phyloP scores from a whole-genome alignment of 2,113 vertebrate genomes.

The Arizona elegans region DNA sequence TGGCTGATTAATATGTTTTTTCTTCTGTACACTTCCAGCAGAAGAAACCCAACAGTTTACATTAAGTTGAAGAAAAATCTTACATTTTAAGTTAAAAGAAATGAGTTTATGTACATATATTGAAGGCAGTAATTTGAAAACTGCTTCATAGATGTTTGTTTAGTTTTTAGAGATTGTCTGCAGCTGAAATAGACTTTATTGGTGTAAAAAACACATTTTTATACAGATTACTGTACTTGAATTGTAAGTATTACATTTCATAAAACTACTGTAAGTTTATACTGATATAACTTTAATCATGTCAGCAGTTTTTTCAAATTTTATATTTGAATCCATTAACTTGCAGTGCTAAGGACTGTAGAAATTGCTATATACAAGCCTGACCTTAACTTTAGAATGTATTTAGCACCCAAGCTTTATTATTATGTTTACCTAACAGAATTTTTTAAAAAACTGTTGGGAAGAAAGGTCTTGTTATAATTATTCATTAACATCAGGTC shows the following conservation, averaged over 20 bases:
- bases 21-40: neutral
- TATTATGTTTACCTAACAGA: neutral
- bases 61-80: slow-evolving; percentile 41
- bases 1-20: slow-evolving; percentile 21
- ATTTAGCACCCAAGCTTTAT: slow-evolving; percentile 24
- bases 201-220: slow-evolving; percentile 48
- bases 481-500: neutral
- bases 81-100: slow-evolving; percentile 44
- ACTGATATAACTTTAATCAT: slow-evolving; percentile 45
- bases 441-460: neutral
- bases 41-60: slow-evolving; percentile 28
- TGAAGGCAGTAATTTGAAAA: slow-evolving; percentile 18
- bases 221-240: slow-evolving; percentile 57
- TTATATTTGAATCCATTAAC: slow-evolving; percentile 27
- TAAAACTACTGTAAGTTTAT: slow-evolving; percentile 37
- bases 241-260: slow-evolving; percentile 52
- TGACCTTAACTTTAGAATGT: slow-evolving; percentile 40
- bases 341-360: slow-evolving; percentile 12
- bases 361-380: neutral
- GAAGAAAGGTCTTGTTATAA: neutral
- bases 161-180: slow-evolving; percentile 36
- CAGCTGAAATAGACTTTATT: slow-evolving; percentile 39
- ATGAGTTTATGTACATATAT: slow-evolving; percentile 1
- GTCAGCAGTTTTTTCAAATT: neutral
- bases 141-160: slow-evolving; percentile 31